Percentiles rank a stretch among this genome's conserved stretches.
Evolutionary conservation across 2,113 vertebrate genomes (phyloP).

Genomic region (Poecile atricapillus): DNA sequence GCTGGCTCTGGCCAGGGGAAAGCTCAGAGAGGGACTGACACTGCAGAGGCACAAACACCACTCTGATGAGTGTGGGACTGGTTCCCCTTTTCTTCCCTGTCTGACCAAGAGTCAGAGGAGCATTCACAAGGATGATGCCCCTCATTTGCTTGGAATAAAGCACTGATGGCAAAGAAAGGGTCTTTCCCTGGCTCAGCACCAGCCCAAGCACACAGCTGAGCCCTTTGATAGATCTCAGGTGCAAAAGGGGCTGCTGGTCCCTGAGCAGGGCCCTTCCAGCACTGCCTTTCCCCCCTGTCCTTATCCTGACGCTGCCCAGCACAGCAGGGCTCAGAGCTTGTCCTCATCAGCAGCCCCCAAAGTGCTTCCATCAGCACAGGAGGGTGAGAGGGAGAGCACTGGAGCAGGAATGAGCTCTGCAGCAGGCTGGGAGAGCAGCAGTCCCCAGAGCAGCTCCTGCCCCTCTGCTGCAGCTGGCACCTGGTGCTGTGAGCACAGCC

Average conservation of each 20-base stretch:
- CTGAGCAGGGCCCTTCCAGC: background rate
- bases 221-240: background rate
- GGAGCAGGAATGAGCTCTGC: background rate
- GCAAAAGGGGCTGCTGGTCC: background rate
- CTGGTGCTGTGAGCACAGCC: background rate
- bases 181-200: background rate
- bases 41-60: background rate
- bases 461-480: background rate
- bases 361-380: background rate
- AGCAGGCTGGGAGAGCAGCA: background rate
- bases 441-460: background rate
- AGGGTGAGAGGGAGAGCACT: background rate
- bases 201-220: background rate
- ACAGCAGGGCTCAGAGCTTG: background rate
- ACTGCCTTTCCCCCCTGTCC: background rate
- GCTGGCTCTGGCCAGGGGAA: background rate
- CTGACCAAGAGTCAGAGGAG: background rate
- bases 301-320: accelerated
- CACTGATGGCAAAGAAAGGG: background rate
- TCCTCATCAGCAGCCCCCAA: background rate
- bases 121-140: accelerated
- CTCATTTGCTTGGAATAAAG: background rate
- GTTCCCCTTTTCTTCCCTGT: background rate
- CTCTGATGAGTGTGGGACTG: background rate
- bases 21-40: background rate